Evolutionary conservation across 2,888 invertebrate genomes (phyloP).

Genomic region (Tenthredo notha): DNA sequence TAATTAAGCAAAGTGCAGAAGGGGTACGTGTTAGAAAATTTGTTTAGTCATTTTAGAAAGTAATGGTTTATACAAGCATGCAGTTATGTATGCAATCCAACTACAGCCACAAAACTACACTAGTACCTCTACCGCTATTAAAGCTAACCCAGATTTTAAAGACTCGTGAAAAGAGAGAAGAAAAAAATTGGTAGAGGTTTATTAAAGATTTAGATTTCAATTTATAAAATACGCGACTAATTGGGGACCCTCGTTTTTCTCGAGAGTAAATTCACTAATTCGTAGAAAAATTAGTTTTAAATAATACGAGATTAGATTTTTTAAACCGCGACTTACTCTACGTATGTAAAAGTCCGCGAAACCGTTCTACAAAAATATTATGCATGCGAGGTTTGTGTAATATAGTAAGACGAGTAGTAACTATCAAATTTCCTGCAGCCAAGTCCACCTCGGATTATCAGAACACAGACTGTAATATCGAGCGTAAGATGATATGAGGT

Average conservation of each 20-base stretch:
- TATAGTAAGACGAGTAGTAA: background rate
- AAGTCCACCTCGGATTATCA: background rate
- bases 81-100: background rate
- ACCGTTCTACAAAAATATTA: background rate
- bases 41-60: background rate
- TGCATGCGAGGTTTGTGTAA: background rate
- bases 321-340: background rate
- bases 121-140: background rate
- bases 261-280: too few species aligned
- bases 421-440: background rate
- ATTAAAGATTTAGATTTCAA: background rate
- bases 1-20: background rate
- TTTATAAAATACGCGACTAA: background rate
- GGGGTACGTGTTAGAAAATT: background rate
- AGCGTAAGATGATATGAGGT: conserved; percentile 20
- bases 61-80: background rate
- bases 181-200: background rate
- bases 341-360: background rate
- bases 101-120: background rate
- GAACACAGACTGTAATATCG: conserved; percentile 1
- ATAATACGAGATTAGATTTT: background rate
- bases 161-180: background rate
- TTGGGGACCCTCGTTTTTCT: too few species aligned
- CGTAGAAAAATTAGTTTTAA: background rate
- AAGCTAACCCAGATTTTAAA: conserved; percentile 1